A percentile compares a stretch with the other conserved stretches of the same genome.
Evolutionary conservation across 53 echinoderm and acorn worm genomes (phyloP).

Genomic region (Holothuria scabra): DNA sequence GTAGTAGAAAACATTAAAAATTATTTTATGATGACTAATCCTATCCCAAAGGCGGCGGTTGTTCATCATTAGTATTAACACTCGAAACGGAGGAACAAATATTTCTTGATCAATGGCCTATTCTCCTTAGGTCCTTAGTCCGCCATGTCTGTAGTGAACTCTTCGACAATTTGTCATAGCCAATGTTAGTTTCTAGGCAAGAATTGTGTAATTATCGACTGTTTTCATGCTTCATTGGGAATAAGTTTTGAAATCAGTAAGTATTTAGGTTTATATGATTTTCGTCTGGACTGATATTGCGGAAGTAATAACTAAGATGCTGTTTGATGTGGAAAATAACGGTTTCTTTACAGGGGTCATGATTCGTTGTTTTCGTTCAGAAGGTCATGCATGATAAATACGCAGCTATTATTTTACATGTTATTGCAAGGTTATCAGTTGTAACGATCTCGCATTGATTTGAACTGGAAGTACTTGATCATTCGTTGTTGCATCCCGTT

Average conservation of each 20-base stretch:
- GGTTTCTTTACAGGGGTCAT: slow-evolving; percentile 39
- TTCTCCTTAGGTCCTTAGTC: slow-evolving; percentile 33
- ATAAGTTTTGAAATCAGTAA: slow-evolving; percentile 33
- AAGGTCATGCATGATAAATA: slow-evolving; percentile 47
- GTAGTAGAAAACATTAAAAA: too few species aligned
- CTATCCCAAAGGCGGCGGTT: too few species aligned
- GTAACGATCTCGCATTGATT: slow-evolving; percentile 46
- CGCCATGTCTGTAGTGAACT: slow-evolving; percentile 39
- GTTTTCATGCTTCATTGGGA: slow-evolving; percentile 80
- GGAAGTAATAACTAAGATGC: slow-evolving; percentile 10
- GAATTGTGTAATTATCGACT: slow-evolving; percentile 73
- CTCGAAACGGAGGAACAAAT: too few species aligned
- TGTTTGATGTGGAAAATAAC: slow-evolving; percentile 34
- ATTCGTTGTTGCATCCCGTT: slow-evolving; percentile 2
- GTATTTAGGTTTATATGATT: slow-evolving; percentile 1
- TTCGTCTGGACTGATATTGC: background rate
- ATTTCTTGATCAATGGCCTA: background rate
- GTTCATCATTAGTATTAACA: too few species aligned
- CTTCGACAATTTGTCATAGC: slow-evolving; percentile 32
- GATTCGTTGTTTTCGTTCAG: slow-evolving; percentile 45
- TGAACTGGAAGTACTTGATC: slow-evolving; percentile 45
- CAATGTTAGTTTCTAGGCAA: slow-evolving; percentile 67
- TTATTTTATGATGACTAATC: too few species aligned
- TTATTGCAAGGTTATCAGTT: slow-evolving; percentile 40
- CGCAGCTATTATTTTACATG: slow-evolving; percentile 44